Evolutionary conservation across 2,797 vertebrate genomes (phyloP), one percentile per base, ranked within the genome.

Genomic region (Helostoma temminkii): DNA sequence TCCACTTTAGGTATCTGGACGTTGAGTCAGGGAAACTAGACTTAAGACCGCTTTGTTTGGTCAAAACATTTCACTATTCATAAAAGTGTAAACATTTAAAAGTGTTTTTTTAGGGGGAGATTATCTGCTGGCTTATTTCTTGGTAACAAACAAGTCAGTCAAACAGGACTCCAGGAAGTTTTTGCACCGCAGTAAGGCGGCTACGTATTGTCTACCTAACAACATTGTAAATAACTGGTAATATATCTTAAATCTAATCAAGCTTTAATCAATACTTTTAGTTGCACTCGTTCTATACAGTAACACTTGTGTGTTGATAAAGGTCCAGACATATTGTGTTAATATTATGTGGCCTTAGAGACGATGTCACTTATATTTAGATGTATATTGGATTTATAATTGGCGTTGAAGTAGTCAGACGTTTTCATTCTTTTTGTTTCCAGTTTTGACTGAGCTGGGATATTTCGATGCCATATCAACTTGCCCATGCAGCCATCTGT

Each of bases 401-500:
- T 16, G 7, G 5, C 11, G 26, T 2, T 6, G 16, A 43, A 61
- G 22, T 25, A 21, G 11, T 34, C 12, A 10, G 25, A 15, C 5
- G 5, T 45, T 48, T 52, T 58, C 6, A 50, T 12, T 36, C 7
- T 6, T 4, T 15, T 47, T 39, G 21, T 71, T 65, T 30, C 11
- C 25, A 63, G 9, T 21, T 46, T 34, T 61, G n/a, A 43, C 32
- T 70, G 34, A 61, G 9, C 71, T 56, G 34, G 42, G 36, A 70
- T 22, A 60, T 65, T 57, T 76, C 25, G 48, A 8, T 64, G 54
- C 64, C 18, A n/a, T 32, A 62, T 46, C 36, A 48, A 58, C 50
- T 39, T 56, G 39, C 47, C 48, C 10, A 16, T 34, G 48, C 18
- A 47, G 56, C 46, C 18, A 32, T 64, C 42, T 41, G 22, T 66